These are phyloP conservation scores for Leucopsar rothschildi DNA, from an alignment of 2,113 vertebrate species.

Conservation along the genomic window DNA sequence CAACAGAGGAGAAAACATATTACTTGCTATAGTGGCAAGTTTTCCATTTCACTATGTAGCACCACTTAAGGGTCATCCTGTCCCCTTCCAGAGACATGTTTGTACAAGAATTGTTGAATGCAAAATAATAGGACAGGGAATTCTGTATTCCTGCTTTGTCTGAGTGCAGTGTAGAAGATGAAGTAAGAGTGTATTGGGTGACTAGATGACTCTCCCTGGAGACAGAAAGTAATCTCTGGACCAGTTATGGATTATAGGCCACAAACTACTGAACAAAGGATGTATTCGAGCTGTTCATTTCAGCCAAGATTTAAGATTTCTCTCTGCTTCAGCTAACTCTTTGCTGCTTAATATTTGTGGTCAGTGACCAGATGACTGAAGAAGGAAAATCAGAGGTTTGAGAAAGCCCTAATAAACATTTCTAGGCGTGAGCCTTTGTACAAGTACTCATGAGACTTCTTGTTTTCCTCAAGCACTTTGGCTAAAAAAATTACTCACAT, in stretches of 20 bases:
- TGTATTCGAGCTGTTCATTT: not conserved
- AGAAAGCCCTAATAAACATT: conserved; percentile 27
- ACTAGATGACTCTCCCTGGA: not conserved
- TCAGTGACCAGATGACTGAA: not conserved
- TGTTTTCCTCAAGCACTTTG: conserved; percentile 41
- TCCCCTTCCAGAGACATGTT: not conserved
- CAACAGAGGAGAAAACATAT: not conserved
- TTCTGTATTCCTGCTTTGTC: not conserved
- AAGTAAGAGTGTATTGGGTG: not conserved
- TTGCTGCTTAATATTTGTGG: conserved; percentile 11
- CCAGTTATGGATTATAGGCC: not conserved
- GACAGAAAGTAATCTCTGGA: not conserved
- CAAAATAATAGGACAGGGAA: not conserved
- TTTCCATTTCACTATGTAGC: not conserved
- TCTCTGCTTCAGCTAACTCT: not conserved
- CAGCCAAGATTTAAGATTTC: not conserved
- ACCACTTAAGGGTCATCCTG: not conserved
- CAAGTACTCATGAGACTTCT: conserved; percentile 28
- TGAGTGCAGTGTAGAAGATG: not conserved
- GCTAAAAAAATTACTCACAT: conserved; percentile 32
- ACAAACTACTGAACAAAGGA: not conserved
- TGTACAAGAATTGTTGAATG: not conserved
- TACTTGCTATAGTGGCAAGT: not conserved
- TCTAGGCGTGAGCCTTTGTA: conserved; percentile 36
- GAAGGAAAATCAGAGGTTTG: conserved; percentile 11